Evolutionary conservation across 2,888 invertebrate genomes (phyloP), one percentile per base, ranked within the genome.

Genomic region (Diachrysia chrysitis): DNA sequence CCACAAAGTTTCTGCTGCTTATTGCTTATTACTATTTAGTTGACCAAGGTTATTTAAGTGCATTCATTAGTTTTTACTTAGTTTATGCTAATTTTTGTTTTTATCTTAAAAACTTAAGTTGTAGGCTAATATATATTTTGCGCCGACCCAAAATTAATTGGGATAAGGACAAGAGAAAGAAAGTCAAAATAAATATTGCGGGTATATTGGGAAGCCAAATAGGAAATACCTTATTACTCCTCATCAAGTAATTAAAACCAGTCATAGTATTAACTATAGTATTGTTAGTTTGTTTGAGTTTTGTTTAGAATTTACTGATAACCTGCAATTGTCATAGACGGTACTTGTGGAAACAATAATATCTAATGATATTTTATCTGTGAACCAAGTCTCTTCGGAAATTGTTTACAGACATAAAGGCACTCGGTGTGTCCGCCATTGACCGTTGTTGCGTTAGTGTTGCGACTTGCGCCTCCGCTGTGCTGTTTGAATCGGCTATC

Each of bases 401-500:
- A 56, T 67, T 73, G 68, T 74, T 58, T 53, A 37, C 23, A 6
- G 23, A 35, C 19, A 73, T 46, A 78, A 64, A 58, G 53, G 21
- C 5, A 16, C 16, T 57, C 42, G 6, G 29, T 62, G 68, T 68
- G 19, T 66, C 23, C 68, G 57, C 54, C 32, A 53, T 65, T 69
- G 68, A 67, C 64, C 64, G 63, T 57, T 58, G 65, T 60, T 65
- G 46, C 51, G 42, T 42, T 56, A 32, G 17, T 67, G 37, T 53
- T 73, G 59, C 48, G 25, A n/a, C 5, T 42, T n/a, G 48, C 10
- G 42, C 46, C 66, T 58, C 23, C 46, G 42, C 60, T 74, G 53
- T 59, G 32, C 57, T 73, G 46, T 63, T 66, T 66, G 46, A 67
- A 67, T 23, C 46, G 55, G 46, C 37, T 70, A 69, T 69, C 63